Evolutionary conservation across 2,888 invertebrate genomes (phyloP), one percentile per base, ranked within the genome.

Genomic region (Sussaba pulchella): DNA sequence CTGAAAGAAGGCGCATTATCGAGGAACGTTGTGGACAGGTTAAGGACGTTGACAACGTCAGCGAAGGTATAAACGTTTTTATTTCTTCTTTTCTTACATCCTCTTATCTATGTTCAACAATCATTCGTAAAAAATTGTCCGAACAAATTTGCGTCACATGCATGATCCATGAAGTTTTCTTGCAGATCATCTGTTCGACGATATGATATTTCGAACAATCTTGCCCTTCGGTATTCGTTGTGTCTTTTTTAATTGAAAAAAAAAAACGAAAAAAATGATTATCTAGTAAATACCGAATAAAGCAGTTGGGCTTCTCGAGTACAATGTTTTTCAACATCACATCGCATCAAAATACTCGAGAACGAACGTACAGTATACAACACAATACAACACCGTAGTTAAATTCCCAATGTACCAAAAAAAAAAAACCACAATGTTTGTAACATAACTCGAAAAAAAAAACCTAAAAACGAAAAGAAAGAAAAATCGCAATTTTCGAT

Each of bases 1-100:
- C 98, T 86, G 99, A 99, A 93, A 97, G 99, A 93, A 98, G 98
- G 94, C 97, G 98, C 92, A 98, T 98, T 94, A 98, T 99, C 93
- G 97, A 98, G 92, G 97, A 98, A 93, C 96, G 99, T 92, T 98
- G 98, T 93, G 98, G 98, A 92, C 96, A 97, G 93, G 95, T 98
- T 87, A 97, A 98, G 94, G 96, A 96, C 93, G 93, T 97, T 92
- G 98, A 98, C 86, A 97, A 98, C 92, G 96, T 97, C 91, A 98
- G 97, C 93, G 98, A 98, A 97, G 98, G 98, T 98, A 96, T 9
- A 59, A 24, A 21, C 3, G 2, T 47, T 17, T n/a, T 57, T 47
- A 12, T 47, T 24, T 47, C 24, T 69, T 73, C 17, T 63, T 24
- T 63, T 54, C n/a, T n/a, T n/a, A n/a, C n/a, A n/a, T n/a, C n/a